Evolutionary conservation across 1,140 invertebrate species (phyloP).

Genomic region (Alviniconcha marisindica): DNA sequence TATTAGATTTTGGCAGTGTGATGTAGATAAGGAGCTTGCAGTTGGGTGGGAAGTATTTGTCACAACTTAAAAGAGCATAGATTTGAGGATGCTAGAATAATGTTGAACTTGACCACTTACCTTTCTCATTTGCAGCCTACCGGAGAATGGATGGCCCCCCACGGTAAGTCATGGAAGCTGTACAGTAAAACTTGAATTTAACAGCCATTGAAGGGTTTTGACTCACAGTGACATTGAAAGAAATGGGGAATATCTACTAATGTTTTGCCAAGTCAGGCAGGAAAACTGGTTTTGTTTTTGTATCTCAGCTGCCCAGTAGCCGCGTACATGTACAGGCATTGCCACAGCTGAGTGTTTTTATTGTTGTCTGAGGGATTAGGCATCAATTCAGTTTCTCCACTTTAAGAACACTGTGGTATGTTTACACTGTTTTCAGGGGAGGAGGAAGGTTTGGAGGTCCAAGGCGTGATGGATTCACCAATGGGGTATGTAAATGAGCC

Average conservation of each 20-base stretch:
- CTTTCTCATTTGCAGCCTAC: background rate
- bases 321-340: too few relatives aligned
- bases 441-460: conserved; percentile 58
- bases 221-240: too few relatives aligned
- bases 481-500: conserved; percentile 72
- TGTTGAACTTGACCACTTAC: background rate
- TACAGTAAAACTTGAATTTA: too few relatives aligned
- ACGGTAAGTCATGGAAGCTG: conserved; percentile 1
- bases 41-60: background rate
- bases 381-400: too few relatives aligned
- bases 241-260: background rate
- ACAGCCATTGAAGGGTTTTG: too few relatives aligned
- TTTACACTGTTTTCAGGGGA: conserved; percentile 14
- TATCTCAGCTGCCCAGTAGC: too few relatives aligned
- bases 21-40: background rate
- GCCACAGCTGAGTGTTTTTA: background rate
- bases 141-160: conserved; percentile 1
- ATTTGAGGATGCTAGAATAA: background rate
- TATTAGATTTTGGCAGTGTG: background rate
- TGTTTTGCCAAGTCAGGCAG: background rate
- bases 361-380: too few relatives aligned
- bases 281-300: background rate
- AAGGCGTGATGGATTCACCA: conserved; percentile 65
- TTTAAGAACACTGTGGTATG: too few relatives aligned
- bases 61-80: background rate